A percentile compares a stretch with the other conserved stretches of the same genome.
These are phyloP conservation scores for Zaprionus taronus DNA, from an alignment of 1,140 invertebrate species.

Conservation along the genomic window DNA sequence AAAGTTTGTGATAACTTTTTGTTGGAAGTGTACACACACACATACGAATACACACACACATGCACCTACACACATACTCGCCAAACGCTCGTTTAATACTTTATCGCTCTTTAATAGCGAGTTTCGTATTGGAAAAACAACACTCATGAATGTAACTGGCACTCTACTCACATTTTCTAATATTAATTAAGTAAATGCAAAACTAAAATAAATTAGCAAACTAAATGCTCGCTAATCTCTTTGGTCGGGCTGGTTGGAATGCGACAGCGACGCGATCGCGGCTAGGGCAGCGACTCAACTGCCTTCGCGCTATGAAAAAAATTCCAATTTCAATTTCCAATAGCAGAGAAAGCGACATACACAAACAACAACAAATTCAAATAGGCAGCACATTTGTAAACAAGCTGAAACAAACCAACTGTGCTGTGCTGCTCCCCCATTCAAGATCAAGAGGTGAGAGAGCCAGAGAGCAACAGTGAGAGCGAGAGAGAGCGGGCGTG, in stretches of 20 bases:
- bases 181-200: conserved; percentile 30
- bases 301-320: conserved; percentile 43
- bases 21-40: conserved; percentile 42
- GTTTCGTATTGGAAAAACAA: conserved; percentile 17
- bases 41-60: conserved; percentile 12
- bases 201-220: conserved; percentile 9
- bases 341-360: conserved; percentile 65
- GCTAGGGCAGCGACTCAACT: conserved; percentile 66
- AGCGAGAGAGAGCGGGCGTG: neutral
- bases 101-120: neutral
- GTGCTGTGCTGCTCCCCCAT: conserved; percentile 3
- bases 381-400: conserved; percentile 62
- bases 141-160: neutral
- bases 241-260: conserved; percentile 48
- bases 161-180: conserved; percentile 33
- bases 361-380: conserved; percentile 47
- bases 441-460: conserved; percentile 19
- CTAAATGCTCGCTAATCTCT: conserved; percentile 15
- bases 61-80: conserved; percentile 12
- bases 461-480: neutral
- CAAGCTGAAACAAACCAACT: conserved; percentile 47
- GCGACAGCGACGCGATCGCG: conserved; percentile 52
- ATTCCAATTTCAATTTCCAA: conserved; percentile 76
- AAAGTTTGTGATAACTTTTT: conserved; percentile 65
- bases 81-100: neutral